These are phyloP conservation scores for Aulostomus chinensis DNA, from an alignment of 2,797 vertebrate species.

Conservation along the genomic window DNA sequence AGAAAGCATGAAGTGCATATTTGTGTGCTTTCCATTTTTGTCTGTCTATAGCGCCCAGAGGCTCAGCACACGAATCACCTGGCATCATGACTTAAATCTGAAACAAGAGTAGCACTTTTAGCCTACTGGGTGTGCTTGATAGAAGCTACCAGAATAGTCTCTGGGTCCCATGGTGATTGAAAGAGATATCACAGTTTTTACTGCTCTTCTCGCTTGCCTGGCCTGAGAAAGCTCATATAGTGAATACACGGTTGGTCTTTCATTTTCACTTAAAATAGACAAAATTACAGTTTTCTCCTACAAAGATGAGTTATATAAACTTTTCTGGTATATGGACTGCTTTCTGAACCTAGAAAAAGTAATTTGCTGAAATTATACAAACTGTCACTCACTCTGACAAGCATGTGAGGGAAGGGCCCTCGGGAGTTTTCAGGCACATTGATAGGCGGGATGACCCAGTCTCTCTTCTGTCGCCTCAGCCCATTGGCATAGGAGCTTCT, in stretches of 20 bases:
- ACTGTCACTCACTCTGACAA: constrained; percentile 90
- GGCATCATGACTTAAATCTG: constrained; percentile 44
- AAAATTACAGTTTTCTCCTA: no score
- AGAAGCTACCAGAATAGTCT: constrained; percentile 41
- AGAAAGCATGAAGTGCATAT: constrained; percentile 20
- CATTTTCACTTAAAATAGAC: no score
- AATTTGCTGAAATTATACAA: constrained; percentile 21
- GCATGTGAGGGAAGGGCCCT: constrained; percentile 96
- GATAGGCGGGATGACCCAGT: constrained; percentile 99
- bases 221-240: constrained; percentile 7
- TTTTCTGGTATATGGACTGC: no score
- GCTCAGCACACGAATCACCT: constrained; percentile 42
- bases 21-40: constrained; percentile 33
- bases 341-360: neutral
- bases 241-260: constrained; percentile 9
- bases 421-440: constrained; percentile 97
- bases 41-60: constrained; percentile 21
- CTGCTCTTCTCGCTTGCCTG: constrained; percentile 1
- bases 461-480: constrained; percentile 92
- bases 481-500: constrained; percentile 77
- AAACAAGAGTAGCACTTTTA: constrained; percentile 40
- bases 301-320: no score
- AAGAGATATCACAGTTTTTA: constrained; percentile 22
- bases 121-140: constrained; percentile 41
- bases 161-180: constrained; percentile 25